These are phyloP conservation scores for Terrapene triunguis DNA, from an alignment of 2,113 vertebrate species.

Conservation along the genomic window DNA sequence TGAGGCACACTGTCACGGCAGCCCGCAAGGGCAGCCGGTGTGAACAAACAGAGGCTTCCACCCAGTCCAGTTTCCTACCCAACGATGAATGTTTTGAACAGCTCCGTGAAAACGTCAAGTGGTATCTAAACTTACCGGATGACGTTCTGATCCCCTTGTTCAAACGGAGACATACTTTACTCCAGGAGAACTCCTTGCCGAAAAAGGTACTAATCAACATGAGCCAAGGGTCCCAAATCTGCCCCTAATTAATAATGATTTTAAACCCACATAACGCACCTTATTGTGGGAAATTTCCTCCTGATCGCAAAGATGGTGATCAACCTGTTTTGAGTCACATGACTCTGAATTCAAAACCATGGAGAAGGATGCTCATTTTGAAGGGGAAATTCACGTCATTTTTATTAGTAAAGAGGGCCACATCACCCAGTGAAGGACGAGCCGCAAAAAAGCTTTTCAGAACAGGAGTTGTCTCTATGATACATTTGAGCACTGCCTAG, in stretches of 20 bases:
- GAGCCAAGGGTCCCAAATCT: not conserved
- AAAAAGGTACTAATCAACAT: not conserved
- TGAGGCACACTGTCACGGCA: not conserved
- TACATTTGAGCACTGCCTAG: not conserved
- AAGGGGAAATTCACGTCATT: constrained; percentile 28
- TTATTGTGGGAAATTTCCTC: not conserved
- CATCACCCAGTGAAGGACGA: constrained; percentile 22
- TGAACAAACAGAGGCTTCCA: not conserved
- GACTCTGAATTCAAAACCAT: not conserved
- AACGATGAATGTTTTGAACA: accelerated
- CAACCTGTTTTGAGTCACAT: not conserved
- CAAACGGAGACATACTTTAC: not conserved
- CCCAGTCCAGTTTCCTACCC: not conserved
- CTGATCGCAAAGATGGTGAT: not conserved
- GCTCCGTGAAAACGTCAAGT: accelerated
- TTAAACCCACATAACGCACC: not conserved
- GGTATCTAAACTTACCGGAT: not conserved
- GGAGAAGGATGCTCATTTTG: not conserved
- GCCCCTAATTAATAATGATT: accelerated
- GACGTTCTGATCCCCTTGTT: not conserved
- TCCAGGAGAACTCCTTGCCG: not conserved
- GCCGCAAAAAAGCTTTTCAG: not conserved
- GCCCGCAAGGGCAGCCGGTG: accelerated
- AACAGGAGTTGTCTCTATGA: constrained; percentile 50
- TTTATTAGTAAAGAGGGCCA: constrained; percentile 41